Base-by-base conservation (phyloP, 2,113 vertebrate genomes). In the Oceanites oceanicus region DNA sequence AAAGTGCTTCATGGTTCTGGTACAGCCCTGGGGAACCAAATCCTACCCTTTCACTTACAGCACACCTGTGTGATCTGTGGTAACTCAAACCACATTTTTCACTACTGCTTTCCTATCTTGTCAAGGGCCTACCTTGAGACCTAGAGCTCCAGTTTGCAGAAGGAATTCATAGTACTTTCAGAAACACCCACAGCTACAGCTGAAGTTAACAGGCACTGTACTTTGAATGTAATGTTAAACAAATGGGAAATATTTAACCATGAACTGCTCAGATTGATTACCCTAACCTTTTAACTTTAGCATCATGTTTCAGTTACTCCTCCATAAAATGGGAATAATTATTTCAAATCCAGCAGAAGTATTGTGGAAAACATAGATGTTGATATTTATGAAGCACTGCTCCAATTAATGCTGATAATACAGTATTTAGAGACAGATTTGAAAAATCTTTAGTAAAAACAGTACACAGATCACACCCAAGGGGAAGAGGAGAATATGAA, bases 1-100 rank as follows among this genome's bases (percentile, higher is more conserved):
- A n/a, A 81, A 74, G 10, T 45, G 3, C 15, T 79, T 76, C 40
- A 27, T 0, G 0, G 2, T 59, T 56, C 66, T 50, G 16, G 16
- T 49, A 52, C 0, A 0, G 7, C 18, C 7, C 13, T 25, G 14
- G 21, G 32, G 16, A 82, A 40, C 6, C 2, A 5, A 91, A 63
- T 82, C 29, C 38, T 72, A 13, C 4, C 17, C 32, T 76, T 68
- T 25, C 36, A 65, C 9, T 12, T 8, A 38, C 32, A 38, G 13
- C 13, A 49, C 3, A 36, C 9, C 12, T 40, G 4, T n/a, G 53
- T 17, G 49, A 36, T 50, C 50, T 50, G 15, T 40, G 49, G 34
- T 56, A 73, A 61, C 23, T 56, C 42, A 36, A 13, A 52, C 7
- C 13, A 38, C 13, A 11, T 12, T 47, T 80, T 81, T 77, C 47